Percentiles rank a stretch among this genome's conserved stretches.
Evolutionary conservation across 2,113 vertebrate genomes (phyloP).

Genomic region (Cyanocitta stelleri): DNA sequence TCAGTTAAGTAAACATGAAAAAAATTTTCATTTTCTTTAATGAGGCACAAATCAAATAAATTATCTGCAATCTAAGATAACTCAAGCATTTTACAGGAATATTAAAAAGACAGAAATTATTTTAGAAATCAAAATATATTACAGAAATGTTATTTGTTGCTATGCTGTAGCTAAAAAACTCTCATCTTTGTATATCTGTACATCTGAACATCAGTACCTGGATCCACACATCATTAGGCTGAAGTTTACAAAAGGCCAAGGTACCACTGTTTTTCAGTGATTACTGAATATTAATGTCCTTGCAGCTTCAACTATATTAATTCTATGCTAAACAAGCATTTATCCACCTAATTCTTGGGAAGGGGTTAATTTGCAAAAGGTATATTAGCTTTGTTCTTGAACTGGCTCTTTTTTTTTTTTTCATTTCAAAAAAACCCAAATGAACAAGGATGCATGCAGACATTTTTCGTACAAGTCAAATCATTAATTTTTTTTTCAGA

Average conservation of each 20-base stretch:
- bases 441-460: background rate
- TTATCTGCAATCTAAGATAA: background rate
- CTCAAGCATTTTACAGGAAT: background rate
- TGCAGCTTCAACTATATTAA: background rate
- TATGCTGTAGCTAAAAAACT: background rate
- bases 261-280: background rate
- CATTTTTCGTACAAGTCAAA: background rate
- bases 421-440: background rate
- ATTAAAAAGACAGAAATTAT: background rate
- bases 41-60: background rate
- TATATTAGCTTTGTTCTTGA: background rate
- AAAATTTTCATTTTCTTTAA: background rate
- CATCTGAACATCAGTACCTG: background rate
- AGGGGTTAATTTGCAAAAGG: background rate
- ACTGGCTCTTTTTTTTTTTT: accelerated
- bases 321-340: background rate
- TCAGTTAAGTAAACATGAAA: background rate
- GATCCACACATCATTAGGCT: background rate
- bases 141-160: background rate
- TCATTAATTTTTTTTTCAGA: background rate
- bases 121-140: background rate
- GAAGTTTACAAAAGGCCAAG: background rate
- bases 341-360: background rate
- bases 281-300: background rate
- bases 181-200: background rate